These are phyloP conservation scores for Drosophila maculinotata DNA, from an alignment of 2,888 invertebrate genomes.

Conservation along the genomic window DNA sequence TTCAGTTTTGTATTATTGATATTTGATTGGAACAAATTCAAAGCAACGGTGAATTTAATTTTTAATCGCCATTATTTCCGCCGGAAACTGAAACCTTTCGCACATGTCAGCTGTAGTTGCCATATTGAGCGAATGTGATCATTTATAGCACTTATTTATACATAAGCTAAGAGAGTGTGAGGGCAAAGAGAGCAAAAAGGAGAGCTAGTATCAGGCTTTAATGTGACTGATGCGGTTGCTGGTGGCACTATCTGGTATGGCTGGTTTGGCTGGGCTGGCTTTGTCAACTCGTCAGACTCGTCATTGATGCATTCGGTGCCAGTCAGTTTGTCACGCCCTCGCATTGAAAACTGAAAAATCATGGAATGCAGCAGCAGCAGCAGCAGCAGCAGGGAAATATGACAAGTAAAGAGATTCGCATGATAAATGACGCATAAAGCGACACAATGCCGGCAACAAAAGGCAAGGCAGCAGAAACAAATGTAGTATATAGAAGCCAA, in stretches of 20 bases:
- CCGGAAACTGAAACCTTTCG: constrained; percentile 42
- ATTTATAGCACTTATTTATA: constrained; percentile 24
- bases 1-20: constrained; percentile 1
- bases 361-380: constrained; percentile 32
- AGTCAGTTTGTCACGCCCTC: constrained; percentile 57
- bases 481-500: constrained; percentile 59
- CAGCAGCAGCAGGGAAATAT: constrained; percentile 45
- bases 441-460: constrained; percentile 66
- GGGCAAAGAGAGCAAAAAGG: not conserved
- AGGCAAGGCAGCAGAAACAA: constrained; percentile 61
- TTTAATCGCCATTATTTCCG: constrained; percentile 33
- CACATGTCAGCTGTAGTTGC: constrained; percentile 10
- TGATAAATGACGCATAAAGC: constrained; percentile 76
- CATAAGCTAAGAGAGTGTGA: not conserved
- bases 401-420: constrained; percentile 69
- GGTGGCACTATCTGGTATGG: constrained; percentile 22
- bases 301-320: constrained; percentile 61
- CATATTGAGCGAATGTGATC: constrained; percentile 12
- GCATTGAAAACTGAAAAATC: constrained; percentile 71
- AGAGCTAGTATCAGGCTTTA: constrained; percentile 15
- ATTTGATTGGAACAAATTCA: not conserved
- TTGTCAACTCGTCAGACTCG: constrained; percentile 51
- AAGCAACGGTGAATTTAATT: constrained; percentile 8
- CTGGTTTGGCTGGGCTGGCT: constrained; percentile 32
- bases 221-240: constrained; percentile 47